Base-by-base conservation (phyloP, 2,797 vertebrate species). In the Moxostoma hubbsi region DNA sequence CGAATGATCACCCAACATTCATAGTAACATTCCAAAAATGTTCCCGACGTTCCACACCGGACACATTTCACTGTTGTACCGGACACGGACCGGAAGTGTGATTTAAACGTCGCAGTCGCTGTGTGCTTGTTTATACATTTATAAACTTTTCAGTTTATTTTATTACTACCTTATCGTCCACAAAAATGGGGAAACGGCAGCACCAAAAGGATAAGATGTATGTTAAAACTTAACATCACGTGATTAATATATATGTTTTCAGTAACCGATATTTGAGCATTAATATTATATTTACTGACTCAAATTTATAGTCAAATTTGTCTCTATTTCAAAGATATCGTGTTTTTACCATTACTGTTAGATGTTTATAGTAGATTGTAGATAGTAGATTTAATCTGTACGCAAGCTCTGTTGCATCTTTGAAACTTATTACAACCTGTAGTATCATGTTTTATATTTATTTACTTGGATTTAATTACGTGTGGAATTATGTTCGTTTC, bases 161-260 rank as follows among this genome's bases (percentile, higher is more conserved):
- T 7, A 9, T 1, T 12, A 7, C 45, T n/a, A 46, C 72, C 15
- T 63, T 2, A 6, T 8, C 11, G 7, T 12, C 16, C 6, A 1
- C 53, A 61, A 87, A 90, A 80, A 98, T 98, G 97, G 97, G 97
- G 86, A 98, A 98, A 77, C 89, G 97, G 49, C 98, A 99, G 89
- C 97, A 99, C 66, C 97, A 98, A 85, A 99, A 99, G 82, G 97
- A 98, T 64, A 98, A 98, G 78, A 98, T 98, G 97, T 97, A 88
- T 93, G 95, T 86, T 36, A 36, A 12, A 73, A 24, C 0, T 0
- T 16, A 72, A 65, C 7, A 58, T 8, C n/a, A 50, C 45, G 45
- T 51, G 45, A 36, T 15, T 15, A 57, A 13, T 8, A 13, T 4
- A 16, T 1, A 1, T 0, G 36, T 61, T 1, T 50, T 18, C 45